phyloP scores from a whole-genome alignment of 2,888 invertebrate genomes.

The Hypomecis punctinalis region DNA sequence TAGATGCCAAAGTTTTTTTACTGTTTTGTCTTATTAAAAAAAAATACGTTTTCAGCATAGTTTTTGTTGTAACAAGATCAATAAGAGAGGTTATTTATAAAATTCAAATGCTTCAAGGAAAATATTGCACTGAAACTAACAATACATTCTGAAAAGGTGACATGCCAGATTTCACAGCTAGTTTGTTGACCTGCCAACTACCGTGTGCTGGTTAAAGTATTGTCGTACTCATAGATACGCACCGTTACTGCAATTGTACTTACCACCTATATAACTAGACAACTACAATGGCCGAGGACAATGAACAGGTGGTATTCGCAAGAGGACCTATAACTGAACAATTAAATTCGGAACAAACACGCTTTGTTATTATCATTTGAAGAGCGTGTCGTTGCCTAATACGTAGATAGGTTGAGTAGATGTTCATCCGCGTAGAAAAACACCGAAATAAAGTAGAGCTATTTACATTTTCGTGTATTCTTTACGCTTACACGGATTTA shows the following conservation, averaged over 20 bases:
- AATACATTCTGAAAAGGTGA: not conserved
- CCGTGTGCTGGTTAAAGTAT: conserved; percentile 8
- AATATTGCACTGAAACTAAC: no score
- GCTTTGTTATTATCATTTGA: conserved; percentile 5
- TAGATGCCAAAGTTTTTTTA: no score
- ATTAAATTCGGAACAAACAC: conserved; percentile 18
- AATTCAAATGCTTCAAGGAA: no score
- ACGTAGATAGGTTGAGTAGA: conserved; percentile 1
- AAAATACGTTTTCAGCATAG: no score
- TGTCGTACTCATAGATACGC: conserved; percentile 2
- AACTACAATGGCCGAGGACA: conserved; percentile 13
- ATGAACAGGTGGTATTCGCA: conserved; percentile 15
- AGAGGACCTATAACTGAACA: conserved; percentile 18
- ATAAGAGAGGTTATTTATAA: no score
- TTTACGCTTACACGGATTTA: conserved; percentile 23
- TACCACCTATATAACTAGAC: conserved; percentile 2
- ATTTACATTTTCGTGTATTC: conserved; percentile 22
- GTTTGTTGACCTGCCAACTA: conserved; percentile 20
- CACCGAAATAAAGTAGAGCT: conserved; percentile 9
- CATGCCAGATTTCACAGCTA: not conserved
- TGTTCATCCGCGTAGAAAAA: conserved; percentile 14
- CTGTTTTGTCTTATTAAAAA: no score
- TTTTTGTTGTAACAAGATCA: no score
- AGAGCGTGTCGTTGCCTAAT: conserved; percentile 2
- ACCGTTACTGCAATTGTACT: conserved; percentile 1